These are phyloP conservation scores for Lagodon rhomboides DNA, from an alignment of 2,797 vertebrate genomes.

Conservation along the genomic window DNA sequence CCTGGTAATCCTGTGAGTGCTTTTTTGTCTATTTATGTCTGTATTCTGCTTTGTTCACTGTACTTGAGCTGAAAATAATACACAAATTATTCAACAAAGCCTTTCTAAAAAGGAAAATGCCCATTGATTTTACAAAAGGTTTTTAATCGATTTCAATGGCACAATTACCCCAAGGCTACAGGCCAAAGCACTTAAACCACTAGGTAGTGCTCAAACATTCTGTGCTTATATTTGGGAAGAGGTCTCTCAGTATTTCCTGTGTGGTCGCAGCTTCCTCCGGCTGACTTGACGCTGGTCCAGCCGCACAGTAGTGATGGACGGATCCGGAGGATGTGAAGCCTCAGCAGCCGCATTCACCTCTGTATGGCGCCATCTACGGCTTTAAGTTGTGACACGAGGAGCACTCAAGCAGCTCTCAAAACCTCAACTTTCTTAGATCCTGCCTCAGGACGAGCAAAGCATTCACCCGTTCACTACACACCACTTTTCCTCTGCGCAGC, in stretches of 20 bases:
- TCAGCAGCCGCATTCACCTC: conserved; percentile 33
- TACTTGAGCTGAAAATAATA: background rate
- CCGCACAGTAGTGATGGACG: conserved; percentile 31
- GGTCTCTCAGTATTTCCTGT: conserved; percentile 25
- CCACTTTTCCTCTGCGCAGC: background rate
- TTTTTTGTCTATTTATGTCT: background rate
- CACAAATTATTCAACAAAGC: background rate
- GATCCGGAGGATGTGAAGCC: conserved; percentile 26
- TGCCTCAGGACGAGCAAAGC: background rate
- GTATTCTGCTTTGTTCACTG: background rate
- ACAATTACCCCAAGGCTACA: background rate
- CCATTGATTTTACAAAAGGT: background rate
- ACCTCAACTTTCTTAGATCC: background rate
- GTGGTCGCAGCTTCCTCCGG: background rate
- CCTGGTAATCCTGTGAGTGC: background rate
- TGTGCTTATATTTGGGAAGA: conserved; percentile 50
- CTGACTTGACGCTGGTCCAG: conserved; percentile 42
- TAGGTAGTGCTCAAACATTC: too few relatives aligned
- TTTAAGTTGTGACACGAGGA: conserved; percentile 26
- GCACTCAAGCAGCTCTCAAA: conserved; percentile 5
- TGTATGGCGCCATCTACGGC: conserved; percentile 44
- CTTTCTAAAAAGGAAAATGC: background rate
- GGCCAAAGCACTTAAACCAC: background rate
- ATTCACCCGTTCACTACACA: background rate
- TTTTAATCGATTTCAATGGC: background rate